These are phyloP conservation scores for Diploptera punctata DNA, from an alignment of 2,888 invertebrate species.

Conservation along the genomic window DNA sequence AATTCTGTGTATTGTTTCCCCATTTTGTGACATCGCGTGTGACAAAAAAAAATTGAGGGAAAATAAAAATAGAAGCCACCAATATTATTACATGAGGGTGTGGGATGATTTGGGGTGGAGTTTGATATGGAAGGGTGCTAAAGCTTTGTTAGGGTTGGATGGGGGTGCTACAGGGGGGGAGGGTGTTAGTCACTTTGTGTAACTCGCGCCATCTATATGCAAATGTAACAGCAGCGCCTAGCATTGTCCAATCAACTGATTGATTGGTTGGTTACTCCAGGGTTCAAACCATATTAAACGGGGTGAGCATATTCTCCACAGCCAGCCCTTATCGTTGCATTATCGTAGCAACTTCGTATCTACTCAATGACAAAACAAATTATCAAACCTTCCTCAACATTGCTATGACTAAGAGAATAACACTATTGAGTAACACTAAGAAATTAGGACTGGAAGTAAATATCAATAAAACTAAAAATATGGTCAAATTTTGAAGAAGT, in stretches of 20 bases:
- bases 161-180: background rate
- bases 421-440: too few species aligned
- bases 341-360: too few species aligned
- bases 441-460: too few species aligned
- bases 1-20: background rate
- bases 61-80: background rate
- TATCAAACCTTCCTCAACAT: too few species aligned
- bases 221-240: background rate
- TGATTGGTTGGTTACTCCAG: background rate
- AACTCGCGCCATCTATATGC: conserved; percentile 6
- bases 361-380: too few species aligned
- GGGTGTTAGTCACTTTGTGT: conserved; percentile 8
- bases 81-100: background rate
- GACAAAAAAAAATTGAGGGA: background rate
- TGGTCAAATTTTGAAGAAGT: too few species aligned
- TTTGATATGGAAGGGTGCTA: conserved; percentile 12
- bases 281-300: too few species aligned
- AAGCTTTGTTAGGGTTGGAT: background rate
- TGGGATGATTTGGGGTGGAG: conserved; percentile 6
- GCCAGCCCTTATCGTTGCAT: too few species aligned
- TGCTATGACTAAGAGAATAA: too few species aligned
- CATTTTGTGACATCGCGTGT: background rate
- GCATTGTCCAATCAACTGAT: conserved; percentile 15
- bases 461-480: too few species aligned
- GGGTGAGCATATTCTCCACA: too few species aligned